Evolutionary conservation across 2,113 vertebrate genomes (phyloP), one percentile per base, ranked within the genome.

Genomic region (Solenodon paradoxus): DNA sequence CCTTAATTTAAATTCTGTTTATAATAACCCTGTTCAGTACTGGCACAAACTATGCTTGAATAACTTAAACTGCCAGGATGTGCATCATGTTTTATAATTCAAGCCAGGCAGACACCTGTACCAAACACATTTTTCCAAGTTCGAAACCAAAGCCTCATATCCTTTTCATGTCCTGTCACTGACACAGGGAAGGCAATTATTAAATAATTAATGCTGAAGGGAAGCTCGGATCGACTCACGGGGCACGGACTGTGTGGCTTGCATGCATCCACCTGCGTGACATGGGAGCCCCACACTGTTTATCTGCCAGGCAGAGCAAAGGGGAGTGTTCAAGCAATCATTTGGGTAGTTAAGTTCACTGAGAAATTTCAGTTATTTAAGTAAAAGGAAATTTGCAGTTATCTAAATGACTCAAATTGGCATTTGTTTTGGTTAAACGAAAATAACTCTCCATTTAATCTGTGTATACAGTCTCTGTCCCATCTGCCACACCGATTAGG

Each of bases 361-460:
- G 19, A 20, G 49, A 87, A 92, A 59, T 42, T 77, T 26, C 7
- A 40, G 28, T 32, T 59, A 69, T 10, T 85, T 63, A 77, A 74
- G 17, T 64, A 45, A 85, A 82, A 79, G n/a, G 30, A 28, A 79
- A 66, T 40, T 74, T 28, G 5, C 6, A 9, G 45, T 75, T 84
- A 42, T 72, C 87, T 38, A 30, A 80, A 57, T 35, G 64, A 77
- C 72, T 47, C 79, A 75, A 28, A 32, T 9, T 64, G 42, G 20
- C 40, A 82, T 86, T 92, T 90, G 13, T 63, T 88, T 87, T 75
- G 51, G 71, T 92, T 92, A 80, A 66, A 80, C 5, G 71, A 15
- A 92, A 93, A 61, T 35, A 66, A 49, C 42, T 51, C n/a, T 75
- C 7, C 16, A 74, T 35, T 78, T 94, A 82, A 86, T 92, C 45